Evolutionary conservation across 2,888 invertebrate genomes (phyloP), one percentile per base, ranked within the genome.

Genomic region (Odontomyia ornata): DNA sequence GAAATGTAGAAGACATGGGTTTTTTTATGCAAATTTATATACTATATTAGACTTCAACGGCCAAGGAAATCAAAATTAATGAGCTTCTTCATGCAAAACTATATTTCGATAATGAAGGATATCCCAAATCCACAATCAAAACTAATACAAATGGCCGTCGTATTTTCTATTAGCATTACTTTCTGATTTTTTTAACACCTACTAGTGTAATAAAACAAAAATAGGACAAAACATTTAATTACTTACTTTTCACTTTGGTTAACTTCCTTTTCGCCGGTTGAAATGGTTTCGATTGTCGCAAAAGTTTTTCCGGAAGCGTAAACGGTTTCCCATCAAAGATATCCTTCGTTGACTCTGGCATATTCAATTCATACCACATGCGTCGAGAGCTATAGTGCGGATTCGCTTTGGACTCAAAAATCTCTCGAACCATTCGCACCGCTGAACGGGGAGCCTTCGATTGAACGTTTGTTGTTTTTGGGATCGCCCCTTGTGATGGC

Each of bases 261-360:
- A 60, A 23, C 46, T 65, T 80, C 72, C 83, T 84, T 27, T 87
- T 85, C 43, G 87, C 84, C 30, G 88, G 88, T 78, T 81, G 80
- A 81, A 90, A 84, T 80, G 88, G 88, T 27, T 81, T 81, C 0
- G 84, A 83, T 28, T 84, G 81, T 64, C 81, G 81, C 7, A 89
- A 83, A 75, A 92, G 85, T 84, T 91, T 89, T 67, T 91, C 89
- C 0, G 93, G 92, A 73, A 93, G 83, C 1, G 91, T 89, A 76
- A 91, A 78, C 81, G 82, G 83, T 80, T 83, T 83, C 0, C 86
- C 86, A 80, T 85, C 83, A 46, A 86, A 83, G 25, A 85, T 80
- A 30, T 82, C 82, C 56, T 80, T 81, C 1, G 80, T 80, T 0
- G 84, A 84, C 64, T 85, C 85, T 4, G 87, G 87, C 83, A 85